Evolutionary conservation across 1,140 invertebrate species (phyloP).

Genomic region (Lepidurus couesii): DNA sequence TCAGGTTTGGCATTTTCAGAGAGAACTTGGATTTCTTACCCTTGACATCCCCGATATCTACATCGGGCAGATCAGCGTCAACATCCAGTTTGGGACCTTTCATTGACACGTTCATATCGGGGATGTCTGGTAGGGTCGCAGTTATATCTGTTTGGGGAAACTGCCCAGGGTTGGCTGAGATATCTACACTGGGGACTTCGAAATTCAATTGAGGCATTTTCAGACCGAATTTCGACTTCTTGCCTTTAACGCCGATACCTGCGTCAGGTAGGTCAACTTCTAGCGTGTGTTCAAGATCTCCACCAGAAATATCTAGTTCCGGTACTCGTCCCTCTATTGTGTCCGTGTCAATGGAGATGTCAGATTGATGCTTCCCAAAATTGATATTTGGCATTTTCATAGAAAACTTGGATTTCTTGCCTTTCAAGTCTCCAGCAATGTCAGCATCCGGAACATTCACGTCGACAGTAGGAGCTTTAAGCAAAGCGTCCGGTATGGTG

Average conservation of each 20-base stretch:
- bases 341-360: neutral
- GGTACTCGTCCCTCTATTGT: neutral
- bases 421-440: neutral
- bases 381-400: constrained; percentile 25
- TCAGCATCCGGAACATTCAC: constrained; percentile 27
- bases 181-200: neutral
- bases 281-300: neutral
- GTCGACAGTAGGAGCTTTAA: neutral
- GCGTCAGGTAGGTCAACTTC: constrained; percentile 5
- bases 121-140: neutral
- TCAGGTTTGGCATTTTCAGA: constrained; percentile 31
- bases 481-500: neutral
- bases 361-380: neutral
- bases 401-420: constrained; percentile 20
- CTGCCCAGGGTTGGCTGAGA: neutral
- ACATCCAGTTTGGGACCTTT: constrained; percentile 23
- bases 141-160: neutral
- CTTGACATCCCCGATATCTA: neutral
- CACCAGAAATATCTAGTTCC: neutral
- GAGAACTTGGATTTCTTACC: constrained; percentile 22
- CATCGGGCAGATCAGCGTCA: neutral
- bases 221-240: neutral
- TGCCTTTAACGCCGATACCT: neutral
- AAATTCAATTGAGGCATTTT: neutral
- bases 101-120: neutral